Evolutionary conservation across 2,113 vertebrate species (phyloP).

Genomic region (Rhynchomys soricoides): DNA sequence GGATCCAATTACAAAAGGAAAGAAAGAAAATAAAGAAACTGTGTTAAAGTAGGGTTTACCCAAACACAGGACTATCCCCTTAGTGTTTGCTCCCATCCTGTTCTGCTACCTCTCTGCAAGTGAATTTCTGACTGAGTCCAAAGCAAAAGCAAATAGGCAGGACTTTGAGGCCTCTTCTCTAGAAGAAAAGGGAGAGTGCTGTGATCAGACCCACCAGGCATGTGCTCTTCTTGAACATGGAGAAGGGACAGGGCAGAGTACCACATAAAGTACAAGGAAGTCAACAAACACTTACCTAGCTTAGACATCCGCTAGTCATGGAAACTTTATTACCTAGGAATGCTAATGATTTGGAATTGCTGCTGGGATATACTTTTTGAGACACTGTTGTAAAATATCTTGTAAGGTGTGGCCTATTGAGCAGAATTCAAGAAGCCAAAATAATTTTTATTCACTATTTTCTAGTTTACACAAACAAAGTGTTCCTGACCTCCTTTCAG

Average conservation of each 20-base stretch:
- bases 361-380: not conserved
- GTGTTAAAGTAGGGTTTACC: not conserved
- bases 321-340: not conserved
- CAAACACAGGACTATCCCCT: not conserved
- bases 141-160: not conserved
- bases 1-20: not conserved
- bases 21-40: not conserved
- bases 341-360: not conserved
- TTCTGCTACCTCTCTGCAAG: not conserved
- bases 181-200: not conserved
- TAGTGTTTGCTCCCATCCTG: accelerated
- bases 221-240: not conserved
- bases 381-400: not conserved
- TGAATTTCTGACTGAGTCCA: not conserved
- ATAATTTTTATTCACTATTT: slow-evolving; percentile 26
- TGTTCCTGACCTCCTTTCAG: slow-evolving; percentile 15
- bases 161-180: not conserved
- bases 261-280: not conserved
- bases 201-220: not conserved
- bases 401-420: slow-evolving; percentile 21
- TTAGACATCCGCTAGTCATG: not conserved
- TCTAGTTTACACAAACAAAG: slow-evolving; percentile 54
- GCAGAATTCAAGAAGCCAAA: not conserved
- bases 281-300: not conserved
- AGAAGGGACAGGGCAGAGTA: not conserved